Base-by-base conservation (phyloP, 2,113 vertebrate genomes). In the Malurus elegans region DNA sequence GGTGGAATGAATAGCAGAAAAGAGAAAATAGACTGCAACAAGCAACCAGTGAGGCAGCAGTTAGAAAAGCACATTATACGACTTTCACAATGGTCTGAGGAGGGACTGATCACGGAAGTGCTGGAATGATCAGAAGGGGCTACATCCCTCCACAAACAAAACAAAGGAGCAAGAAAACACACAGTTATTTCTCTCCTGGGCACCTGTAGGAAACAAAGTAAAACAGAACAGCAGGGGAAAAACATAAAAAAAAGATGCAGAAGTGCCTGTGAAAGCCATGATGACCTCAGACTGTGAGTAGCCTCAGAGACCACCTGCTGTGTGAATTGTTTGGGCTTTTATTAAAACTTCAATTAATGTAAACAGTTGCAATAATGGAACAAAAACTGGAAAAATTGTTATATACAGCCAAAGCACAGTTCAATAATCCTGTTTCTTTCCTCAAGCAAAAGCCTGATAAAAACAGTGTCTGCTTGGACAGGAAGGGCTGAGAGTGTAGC, bases 301-400 rank as follows among this genome's bases (percentile, higher is more conserved):
- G 58, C n/a, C 74, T 82, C 26, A 57, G 74, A 88, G 74, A 79
- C 73, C 71, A 92, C 78, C 85, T 93, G 74, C 82, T 92, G 79
- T 53, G 79, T 42, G 45, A 92, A 85, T 64, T 95, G 81, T 73
- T 67, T 56, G 36, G 57, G 70, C 54, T 96, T 92, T 94, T 94
- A 92, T 94, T 93, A 92, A 92, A 93, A 90, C 88, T 64, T 71
- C 78, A 95, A 36, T 95, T 93, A 91, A 85, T 20, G 47, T 51
- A 79, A 92, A 87, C 62, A 42, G 66, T 42, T 45, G 38, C 42
- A 88, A 87, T 88, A 90, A 82, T n/a, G 45, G 79, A 82, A 96
- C 21, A 88, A 79, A 76, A 90, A 20, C 19, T 88, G 56, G 79
- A 72, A 61, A 61, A 75, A 57, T 48, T 12, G 19, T 72, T 91